Evolutionary conservation across 2,888 invertebrate species (phyloP), one percentile per base, ranked within the genome.

Genomic region (Panzeria rudis): DNA sequence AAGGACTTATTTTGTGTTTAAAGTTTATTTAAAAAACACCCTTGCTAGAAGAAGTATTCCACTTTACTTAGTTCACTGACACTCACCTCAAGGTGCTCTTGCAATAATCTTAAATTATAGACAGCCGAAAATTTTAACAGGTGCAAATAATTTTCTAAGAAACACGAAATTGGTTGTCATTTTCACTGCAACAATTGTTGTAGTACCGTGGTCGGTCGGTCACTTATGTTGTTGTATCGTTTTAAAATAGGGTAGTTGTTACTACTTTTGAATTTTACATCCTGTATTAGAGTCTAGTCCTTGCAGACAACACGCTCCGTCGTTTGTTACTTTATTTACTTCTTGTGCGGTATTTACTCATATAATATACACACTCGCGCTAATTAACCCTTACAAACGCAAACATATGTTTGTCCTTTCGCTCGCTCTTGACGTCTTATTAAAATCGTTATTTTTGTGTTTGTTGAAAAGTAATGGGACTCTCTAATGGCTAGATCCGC

Each of bases 401-500:
- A 59, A 59, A 68, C 47, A 23, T 54, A 15, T 41, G 25, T 75
- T 76, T 80, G 68, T 73, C 79, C 79, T 86, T 84, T 80, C 68
- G 64, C 78, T 80, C 68, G 64, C 78, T 84, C 23, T 77, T 83
- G 59, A 62, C 66, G 79, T 79, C 77, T 68, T 75, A 20, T 73
- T 44, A 41, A 54, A 68, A 32, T 47, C 29, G 23, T 68, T 29
- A 17, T n/a, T 69, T 35, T 62, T 69, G 64, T 81, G 61, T 44
- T 29, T 32, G 23, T 35, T 71, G 25, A n/a, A 38, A 35, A 69
- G 62, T 50, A 75, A 71, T 44, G 25, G 7, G 64, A 35, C 62
- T 38, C 56, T 79, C 50, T 61, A 64, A 81, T 86, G 72, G 73
- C 73, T 77, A 77, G 80, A 86, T 82, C 86, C 82, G 62, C 75